Evolutionary conservation across 2,113 vertebrate species (phyloP).

Genomic region (Ammodramus savannarum): DNA sequence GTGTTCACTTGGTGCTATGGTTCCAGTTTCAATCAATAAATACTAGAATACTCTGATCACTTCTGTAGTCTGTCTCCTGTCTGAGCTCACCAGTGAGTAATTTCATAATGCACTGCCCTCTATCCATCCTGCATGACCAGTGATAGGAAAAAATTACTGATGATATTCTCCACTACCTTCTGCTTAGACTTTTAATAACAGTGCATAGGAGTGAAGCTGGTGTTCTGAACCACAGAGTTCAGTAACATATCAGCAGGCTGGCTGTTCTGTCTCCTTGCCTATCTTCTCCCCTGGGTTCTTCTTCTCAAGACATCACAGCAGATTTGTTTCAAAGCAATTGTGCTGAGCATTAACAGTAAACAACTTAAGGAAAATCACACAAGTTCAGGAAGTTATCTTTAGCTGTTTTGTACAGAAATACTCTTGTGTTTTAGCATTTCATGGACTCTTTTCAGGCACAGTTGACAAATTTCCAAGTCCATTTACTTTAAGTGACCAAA

Average conservation of each 20-base stretch:
- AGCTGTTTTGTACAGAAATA: neutral
- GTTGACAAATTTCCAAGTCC: neutral
- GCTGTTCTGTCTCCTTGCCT: neutral
- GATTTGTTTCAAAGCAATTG: neutral
- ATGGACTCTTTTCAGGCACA: neutral
- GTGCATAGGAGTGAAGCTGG: neutral
- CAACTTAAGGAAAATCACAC: neutral
- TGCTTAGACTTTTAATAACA: neutral
- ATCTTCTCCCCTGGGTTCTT: neutral
- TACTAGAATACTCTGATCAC: neutral
- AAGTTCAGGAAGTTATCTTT: neutral
- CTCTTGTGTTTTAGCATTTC: neutral
- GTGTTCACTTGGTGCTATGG: neutral
- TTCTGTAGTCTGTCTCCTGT: neutral
- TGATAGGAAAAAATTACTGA: neutral
- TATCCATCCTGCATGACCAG: neutral
- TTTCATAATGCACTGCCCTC: neutral
- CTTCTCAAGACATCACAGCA: neutral
- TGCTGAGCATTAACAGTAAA: neutral
- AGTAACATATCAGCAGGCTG: neutral
- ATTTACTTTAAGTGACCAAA: neutral
- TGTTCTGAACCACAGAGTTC: neutral
- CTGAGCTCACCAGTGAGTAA: neutral
- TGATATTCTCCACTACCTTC: neutral
- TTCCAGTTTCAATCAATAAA: neutral